Evolutionary conservation across 2,888 invertebrate genomes (phyloP).

Genomic region (Belgica antarctica): DNA sequence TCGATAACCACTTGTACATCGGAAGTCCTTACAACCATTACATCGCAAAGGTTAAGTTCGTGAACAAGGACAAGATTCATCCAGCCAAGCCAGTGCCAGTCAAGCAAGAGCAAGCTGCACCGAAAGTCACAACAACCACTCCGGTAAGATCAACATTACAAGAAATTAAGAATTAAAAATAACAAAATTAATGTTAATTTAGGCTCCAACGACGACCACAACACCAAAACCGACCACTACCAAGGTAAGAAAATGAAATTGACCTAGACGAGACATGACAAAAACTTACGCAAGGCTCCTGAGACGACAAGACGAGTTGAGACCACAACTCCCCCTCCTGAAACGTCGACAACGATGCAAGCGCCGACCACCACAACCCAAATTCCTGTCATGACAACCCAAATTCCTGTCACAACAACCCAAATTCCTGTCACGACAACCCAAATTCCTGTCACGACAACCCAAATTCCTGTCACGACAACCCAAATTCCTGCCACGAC

Average conservation of each 20-base stretch:
- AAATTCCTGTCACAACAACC: constrained; percentile 12
- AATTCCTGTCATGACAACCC: constrained; percentile 26
- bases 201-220: constrained; percentile 43
- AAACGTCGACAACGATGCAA: constrained; percentile 49
- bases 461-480: constrained; percentile 47
- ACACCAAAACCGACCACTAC: constrained; percentile 38
- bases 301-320: too few relatives aligned
- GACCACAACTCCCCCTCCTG: too few relatives aligned
- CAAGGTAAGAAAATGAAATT: too few relatives aligned
- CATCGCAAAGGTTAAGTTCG: constrained; percentile 63
- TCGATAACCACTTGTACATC: constrained; percentile 63
- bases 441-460: constrained; percentile 44
- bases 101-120: constrained; percentile 44
- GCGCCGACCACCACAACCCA: constrained; percentile 50
- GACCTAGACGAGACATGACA: too few relatives aligned
- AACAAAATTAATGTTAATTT: not conserved
- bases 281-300: too few relatives aligned
- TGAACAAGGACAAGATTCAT: constrained; percentile 52
- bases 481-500: constrained; percentile 45
- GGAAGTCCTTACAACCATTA: constrained; percentile 69
- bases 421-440: constrained; percentile 43
- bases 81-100: constrained; percentile 52
- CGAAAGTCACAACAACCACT: constrained; percentile 36
- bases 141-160: constrained; percentile 26
- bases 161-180: not conserved